phyloP scores from a whole-genome alignment of 2,113 vertebrate species.

The Rhodinocichla rosea region DNA sequence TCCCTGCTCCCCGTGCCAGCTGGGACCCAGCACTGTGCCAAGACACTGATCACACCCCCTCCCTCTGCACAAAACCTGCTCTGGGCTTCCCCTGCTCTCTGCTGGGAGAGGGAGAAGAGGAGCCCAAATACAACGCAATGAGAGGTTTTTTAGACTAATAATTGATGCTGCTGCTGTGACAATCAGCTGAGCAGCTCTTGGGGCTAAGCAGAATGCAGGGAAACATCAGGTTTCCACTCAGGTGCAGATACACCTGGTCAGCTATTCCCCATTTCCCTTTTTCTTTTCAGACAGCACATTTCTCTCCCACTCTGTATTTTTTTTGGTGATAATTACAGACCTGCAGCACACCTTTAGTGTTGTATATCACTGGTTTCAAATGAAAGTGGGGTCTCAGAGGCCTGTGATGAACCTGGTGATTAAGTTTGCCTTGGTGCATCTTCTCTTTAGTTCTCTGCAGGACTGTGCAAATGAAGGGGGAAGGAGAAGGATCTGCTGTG shows the following conservation, averaged over 20 bases:
- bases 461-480: neutral
- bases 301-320: neutral
- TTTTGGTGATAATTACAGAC: neutral
- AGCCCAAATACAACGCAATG: neutral
- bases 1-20: neutral
- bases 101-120: neutral
- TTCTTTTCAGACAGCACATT: neutral
- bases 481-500: neutral
- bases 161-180: neutral
- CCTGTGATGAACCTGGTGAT: neutral
- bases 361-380: neutral
- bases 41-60: accelerated
- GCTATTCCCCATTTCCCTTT: neutral
- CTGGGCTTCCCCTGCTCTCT: neutral
- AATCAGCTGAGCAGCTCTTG: slow-evolving; percentile 3
- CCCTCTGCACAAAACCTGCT: neutral
- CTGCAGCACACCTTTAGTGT: neutral
- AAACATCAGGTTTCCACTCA: neutral
- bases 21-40: neutral
- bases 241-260: neutral
- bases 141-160: neutral
- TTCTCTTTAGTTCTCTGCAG: neutral
- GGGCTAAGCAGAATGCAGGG: neutral
- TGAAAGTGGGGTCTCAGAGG: neutral
- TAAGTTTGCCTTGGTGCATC: neutral